Base-by-base conservation (phyloP, 2,113 vertebrate genomes). In the Psilopsiagon aurifrons region DNA sequence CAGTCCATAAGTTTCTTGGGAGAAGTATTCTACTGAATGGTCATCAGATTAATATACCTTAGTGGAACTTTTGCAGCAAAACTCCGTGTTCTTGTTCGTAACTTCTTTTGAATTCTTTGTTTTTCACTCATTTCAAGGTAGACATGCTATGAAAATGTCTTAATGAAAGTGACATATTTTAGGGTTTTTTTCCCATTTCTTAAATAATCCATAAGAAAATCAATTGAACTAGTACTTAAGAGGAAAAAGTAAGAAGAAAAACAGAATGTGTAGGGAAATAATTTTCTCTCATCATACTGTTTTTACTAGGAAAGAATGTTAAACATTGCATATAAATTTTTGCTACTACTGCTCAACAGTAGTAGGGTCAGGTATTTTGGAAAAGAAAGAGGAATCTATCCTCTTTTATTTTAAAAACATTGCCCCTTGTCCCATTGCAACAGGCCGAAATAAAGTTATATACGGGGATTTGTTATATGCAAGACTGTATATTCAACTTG, bases 1-100 rank as follows among this genome's bases (percentile, higher is more conserved):
- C 6, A 47, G 4, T 11, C 8, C 19, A 62, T 28, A 2, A 17
- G 0, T 35, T 28, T 63, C 39, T 13, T 1, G 0, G 0, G 7
- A 18, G 31, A 83, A 83, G 77, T 49, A 3, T 23, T n/a, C 35
- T 51, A 31, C 22, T 23, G 33, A 83, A 59, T 47, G 31, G 23
- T 52, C 19, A 27, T 62, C 15, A 33, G 35, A 25, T 51, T 62
- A 78, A 62, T 46, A 66, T 16, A 62, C 7, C 3, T 64, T 27
- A n/a, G 22, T 33, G 51, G 9, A 68, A 76, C 2, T 57, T 88
- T 86, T 49, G 10, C 49, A 57, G 28, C 10, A 71, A 63, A 83
- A 63, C 3, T 77, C 20, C 35, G 1, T 44, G 11, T 59, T 25
- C 17, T 71, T n/a, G 29, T 68, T 64, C 55, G 6, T 44, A 69